Conservation (phyloP, 2,113 vertebrate species). For the Centropristis striata region DNA sequence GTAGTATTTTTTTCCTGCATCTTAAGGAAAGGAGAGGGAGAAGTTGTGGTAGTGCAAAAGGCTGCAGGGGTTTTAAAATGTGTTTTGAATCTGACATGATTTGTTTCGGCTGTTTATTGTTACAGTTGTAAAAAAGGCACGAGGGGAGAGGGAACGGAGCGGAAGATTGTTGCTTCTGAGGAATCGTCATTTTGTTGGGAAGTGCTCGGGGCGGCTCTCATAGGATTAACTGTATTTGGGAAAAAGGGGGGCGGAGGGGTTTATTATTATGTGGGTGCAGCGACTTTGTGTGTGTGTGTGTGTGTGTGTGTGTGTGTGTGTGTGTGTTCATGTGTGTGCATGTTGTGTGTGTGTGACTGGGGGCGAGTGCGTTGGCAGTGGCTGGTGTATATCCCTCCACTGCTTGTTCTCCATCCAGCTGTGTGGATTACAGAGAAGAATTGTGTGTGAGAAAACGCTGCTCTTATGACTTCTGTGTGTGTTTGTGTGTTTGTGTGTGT, state of each 20-base stretch:
- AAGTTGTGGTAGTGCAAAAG: conserved; percentile 7
- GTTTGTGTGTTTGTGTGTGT: conserved; percentile 20
- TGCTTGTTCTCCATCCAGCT: conserved; percentile 71
- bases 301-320: conserved; percentile 8
- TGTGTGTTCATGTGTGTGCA: conserved; percentile 24
- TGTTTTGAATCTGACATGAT: conserved; percentile 48
- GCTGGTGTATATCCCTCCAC: conserved; percentile 60
- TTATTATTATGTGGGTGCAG: conserved; percentile 55
- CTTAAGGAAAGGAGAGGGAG: background rate
- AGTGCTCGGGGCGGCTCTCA: conserved; percentile 62
- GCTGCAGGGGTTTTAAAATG: conserved; percentile 38
- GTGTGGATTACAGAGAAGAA: conserved; percentile 66
- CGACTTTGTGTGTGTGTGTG: conserved; percentile 7
- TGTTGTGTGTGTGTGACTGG: conserved; percentile 15
- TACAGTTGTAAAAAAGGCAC: conserved; percentile 40
- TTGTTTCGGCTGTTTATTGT: conserved; percentile 62
- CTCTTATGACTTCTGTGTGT: conserved; percentile 16
- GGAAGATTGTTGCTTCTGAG: conserved; percentile 52
- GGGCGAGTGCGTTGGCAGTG: conserved; percentile 56
- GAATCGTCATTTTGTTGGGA: conserved; percentile 53
- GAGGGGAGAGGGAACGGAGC: conserved; percentile 11
- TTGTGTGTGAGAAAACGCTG: conserved; percentile 32
- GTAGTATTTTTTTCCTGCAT: conserved; percentile 22
- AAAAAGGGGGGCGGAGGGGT: conserved; percentile 33
- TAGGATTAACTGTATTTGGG: conserved; percentile 72